Evolutionary conservation across 2,797 vertebrate species (phyloP), one percentile per base, ranked within the genome.

Genomic region (Scyliorhinus canicula): DNA sequence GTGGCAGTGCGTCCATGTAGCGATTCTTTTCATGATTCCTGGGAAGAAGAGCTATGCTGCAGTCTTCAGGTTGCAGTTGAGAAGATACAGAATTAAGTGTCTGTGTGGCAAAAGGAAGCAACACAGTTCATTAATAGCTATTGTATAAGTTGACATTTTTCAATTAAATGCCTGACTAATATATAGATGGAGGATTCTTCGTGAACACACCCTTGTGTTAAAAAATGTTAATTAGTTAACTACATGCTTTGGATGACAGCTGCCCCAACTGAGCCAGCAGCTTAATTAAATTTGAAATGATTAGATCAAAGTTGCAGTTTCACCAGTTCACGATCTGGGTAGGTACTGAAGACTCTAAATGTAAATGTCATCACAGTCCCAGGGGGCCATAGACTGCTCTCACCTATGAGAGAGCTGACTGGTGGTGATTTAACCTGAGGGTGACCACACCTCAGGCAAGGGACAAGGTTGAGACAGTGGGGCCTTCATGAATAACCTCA

Each of bases 1-100:
- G 99, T 95, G 99, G 99, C 96, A 99, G 98, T 97, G 98, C 98
- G 96, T 99, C 99, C 99, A 99, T 99, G 96, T 99, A 99, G 96
- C 99, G 99, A 96, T 99, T 99, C 98, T 99, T 99, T 96, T 99
- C 99, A 7, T 99, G 99, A 97, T 99, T 99, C 97, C 99, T 98
- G 97, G 99, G 99, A 97, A 99, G 97, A 96, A 99, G 98, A 0
- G 99, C 99, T 44, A 99, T 99, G 97, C 99, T 99, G 98, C 99
- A 99, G 97, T 99, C 99, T 97, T 99, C 99, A 0, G 99, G 98
- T 97, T 99, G 99, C 95, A 99, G 98, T 96, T 99, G 98, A 86
- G 99, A 99, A 95, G 99, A 99, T 97, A 99, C 99, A 5, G 99
- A 99, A 98, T 99, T 99, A 97, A 99, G 97, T 40, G 99, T 99